A percentile compares a stretch with the other conserved stretches of the same genome.
These are phyloP conservation scores for Byasa hedistus DNA, from an alignment of 2,888 invertebrate species.

Conservation along the genomic window DNA sequence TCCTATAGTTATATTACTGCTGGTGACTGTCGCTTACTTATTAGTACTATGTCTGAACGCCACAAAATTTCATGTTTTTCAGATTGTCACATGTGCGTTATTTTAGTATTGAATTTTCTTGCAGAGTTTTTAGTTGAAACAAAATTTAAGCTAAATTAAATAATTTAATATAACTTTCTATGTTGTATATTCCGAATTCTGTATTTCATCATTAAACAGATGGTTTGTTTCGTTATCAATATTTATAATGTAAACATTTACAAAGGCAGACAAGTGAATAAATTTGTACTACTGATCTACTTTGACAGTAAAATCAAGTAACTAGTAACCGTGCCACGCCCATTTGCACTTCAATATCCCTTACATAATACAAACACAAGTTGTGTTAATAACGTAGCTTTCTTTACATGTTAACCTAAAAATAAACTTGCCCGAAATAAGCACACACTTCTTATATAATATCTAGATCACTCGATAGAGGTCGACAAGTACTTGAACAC, in stretches of 20 bases:
- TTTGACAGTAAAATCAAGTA: background rate
- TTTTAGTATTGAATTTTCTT: background rate
- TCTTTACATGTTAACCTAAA: conserved; percentile 33
- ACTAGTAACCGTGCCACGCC: background rate
- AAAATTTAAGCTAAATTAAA: too few species aligned
- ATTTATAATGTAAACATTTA: background rate
- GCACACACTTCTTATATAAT: conserved; percentile 40
- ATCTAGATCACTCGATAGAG: conserved; percentile 51
- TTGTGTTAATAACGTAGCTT: conserved; percentile 26
- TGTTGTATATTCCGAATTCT: too few species aligned
- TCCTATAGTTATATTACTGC: conserved; percentile 21
- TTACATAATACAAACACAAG: background rate
- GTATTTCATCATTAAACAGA: background rate
- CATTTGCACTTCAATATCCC: background rate
- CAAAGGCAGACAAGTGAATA: background rate
- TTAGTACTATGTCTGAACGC: conserved; percentile 18
- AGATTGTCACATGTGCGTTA: background rate
- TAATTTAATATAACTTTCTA: too few species aligned
- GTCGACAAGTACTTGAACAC: conserved; percentile 34
- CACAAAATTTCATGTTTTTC: conserved; percentile 19
- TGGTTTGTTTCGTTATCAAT: background rate
- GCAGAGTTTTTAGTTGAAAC: background rate
- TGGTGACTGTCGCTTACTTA: conserved; percentile 24
- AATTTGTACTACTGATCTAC: background rate
- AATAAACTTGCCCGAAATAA: conserved; percentile 32